phyloP scores from a whole-genome alignment of 2,797 vertebrate species.

The Setipinna tenuifilis region DNA sequence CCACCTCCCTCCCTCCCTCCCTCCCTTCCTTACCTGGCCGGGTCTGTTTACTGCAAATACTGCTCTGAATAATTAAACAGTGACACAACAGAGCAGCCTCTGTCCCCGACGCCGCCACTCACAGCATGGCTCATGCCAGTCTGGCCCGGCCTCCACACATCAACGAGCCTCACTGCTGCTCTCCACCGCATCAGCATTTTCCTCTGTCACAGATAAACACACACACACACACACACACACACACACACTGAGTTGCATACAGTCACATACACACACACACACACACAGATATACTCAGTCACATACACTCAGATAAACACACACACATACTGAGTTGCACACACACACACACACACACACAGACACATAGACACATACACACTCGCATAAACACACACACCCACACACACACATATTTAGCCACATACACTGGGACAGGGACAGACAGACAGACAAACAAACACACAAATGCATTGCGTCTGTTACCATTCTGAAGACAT shows the following conservation, averaged over 20 bases:
- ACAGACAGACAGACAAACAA: not conserved
- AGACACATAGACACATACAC: too few relatives aligned
- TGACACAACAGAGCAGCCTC: conserved; percentile 59
- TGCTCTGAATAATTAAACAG: conserved; percentile 61
- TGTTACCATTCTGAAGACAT: not conserved
- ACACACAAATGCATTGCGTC: not conserved
- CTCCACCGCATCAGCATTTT: conserved; percentile 37
- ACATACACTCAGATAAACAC: too few relatives aligned
- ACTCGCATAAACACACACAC: too few relatives aligned
- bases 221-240: not conserved
- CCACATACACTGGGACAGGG: not conserved
- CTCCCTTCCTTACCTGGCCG: not conserved
- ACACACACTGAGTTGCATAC: not conserved
- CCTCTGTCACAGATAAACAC: conserved; percentile 51
- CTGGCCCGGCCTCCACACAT: conserved; percentile 57
- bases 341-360: too few relatives aligned
- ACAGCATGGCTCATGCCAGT: conserved; percentile 63
- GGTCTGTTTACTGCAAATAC: conserved; percentile 63
- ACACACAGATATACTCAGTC: too few relatives aligned
- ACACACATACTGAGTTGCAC: too few relatives aligned
- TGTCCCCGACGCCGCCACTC: conserved; percentile 58
- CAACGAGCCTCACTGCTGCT: not conserved
- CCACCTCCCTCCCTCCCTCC: conserved; percentile 27
- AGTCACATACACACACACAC: not conserved
- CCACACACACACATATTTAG: not conserved